Evolutionary conservation across 2,797 vertebrate species (phyloP).

Genomic region (Pantherophis vulpinus): DNA sequence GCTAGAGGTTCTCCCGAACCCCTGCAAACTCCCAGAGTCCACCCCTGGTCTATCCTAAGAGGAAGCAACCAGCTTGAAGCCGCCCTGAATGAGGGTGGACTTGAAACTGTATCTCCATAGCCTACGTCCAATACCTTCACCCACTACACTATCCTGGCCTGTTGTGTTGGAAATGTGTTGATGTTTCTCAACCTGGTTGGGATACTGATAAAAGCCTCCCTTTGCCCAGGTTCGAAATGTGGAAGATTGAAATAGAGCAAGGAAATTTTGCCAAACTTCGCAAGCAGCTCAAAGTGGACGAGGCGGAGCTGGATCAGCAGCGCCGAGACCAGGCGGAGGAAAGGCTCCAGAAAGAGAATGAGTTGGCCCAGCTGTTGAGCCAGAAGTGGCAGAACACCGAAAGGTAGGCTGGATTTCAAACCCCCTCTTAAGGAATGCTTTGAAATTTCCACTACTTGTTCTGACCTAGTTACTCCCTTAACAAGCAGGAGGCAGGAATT

Average conservation of each 20-base stretch:
- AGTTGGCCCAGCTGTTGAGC: conserved; percentile 58
- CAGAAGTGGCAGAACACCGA: conserved; percentile 58
- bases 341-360: conserved; percentile 72
- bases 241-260: conserved; percentile 75
- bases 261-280: conserved; percentile 64
- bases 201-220: neutral
- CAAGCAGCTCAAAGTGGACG: conserved; percentile 65
- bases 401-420: conserved; percentile 66
- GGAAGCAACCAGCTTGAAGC: neutral
- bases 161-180: neutral
- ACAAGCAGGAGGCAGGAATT: too few species aligned
- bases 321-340: conserved; percentile 56
- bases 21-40: too few species aligned
- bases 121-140: neutral
- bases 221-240: conserved; percentile 70
- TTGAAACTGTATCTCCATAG: neutral
- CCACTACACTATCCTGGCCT: neutral
- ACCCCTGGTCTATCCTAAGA: neutral
- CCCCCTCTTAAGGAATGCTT: too few species aligned
- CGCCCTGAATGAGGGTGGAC: neutral
- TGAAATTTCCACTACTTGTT: neutral
- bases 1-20: too few species aligned
- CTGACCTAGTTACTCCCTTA: too few species aligned
- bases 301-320: conserved; percentile 60
- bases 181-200: neutral